Percentiles rank a stretch among this genome's conserved stretches.
These are phyloP conservation scores for Conopomorpha cramerella DNA, from an alignment of 1,140 invertebrate genomes.

Conservation along the genomic window DNA sequence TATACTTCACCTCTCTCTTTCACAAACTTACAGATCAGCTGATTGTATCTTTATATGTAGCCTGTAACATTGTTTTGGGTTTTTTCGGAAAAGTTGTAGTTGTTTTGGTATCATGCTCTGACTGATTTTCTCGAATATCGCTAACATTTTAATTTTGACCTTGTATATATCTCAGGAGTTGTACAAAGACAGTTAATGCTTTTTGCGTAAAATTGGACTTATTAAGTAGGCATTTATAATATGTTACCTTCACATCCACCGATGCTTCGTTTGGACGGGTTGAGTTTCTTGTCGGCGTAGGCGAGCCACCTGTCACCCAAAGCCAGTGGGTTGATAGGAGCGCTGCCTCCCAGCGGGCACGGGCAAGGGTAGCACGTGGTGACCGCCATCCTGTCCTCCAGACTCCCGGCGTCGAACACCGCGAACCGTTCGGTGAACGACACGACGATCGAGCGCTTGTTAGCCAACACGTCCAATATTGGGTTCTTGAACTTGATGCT, in stretches of 20 bases:
- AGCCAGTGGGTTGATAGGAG: constrained; percentile 84
- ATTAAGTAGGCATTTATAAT: too few species aligned
- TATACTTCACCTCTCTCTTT: too few species aligned
- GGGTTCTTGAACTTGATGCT: constrained; percentile 92
- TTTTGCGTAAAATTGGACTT: too few species aligned
- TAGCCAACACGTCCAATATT: constrained; percentile 85
- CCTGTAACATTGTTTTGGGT: too few species aligned
- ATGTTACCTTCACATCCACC: constrained; percentile 79
- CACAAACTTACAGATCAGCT: too few species aligned
- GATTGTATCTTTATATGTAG: too few species aligned
- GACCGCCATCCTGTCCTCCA: constrained; percentile 85
- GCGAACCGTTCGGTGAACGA: constrained; percentile 89
- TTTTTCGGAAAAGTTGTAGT: too few species aligned
- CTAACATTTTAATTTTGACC: too few species aligned
- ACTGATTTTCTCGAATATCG: too few species aligned
- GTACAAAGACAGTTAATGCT: too few species aligned
- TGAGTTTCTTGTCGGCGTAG: constrained; percentile 84
- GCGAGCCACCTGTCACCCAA: constrained; percentile 82
- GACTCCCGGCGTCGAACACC: constrained; percentile 85
- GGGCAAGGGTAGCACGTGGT: constrained; percentile 90
- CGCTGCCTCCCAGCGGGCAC: constrained; percentile 63
- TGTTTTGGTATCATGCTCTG: too few species aligned
- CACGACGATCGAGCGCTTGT: constrained; percentile 80
- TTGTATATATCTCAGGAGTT: too few species aligned
- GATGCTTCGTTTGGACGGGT: constrained; percentile 81